phyloP scores from a whole-genome alignment of 2,797 vertebrate genomes.

The Microcaecilia unicolor region DNA sequence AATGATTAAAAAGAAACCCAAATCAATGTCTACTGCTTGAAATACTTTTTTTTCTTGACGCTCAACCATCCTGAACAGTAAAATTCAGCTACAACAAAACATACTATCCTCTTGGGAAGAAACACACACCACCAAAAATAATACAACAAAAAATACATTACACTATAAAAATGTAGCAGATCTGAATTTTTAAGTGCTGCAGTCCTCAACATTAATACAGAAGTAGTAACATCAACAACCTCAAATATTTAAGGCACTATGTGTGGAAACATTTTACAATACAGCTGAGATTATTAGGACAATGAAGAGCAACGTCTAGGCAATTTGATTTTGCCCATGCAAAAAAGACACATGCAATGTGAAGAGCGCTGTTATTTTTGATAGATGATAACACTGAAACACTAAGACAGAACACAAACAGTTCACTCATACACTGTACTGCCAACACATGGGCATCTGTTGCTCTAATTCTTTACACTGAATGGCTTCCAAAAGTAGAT shows the following conservation, averaged over 20 bases:
- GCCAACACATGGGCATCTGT: conserved; percentile 85
- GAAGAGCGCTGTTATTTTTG: conserved; percentile 78
- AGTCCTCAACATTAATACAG: conserved; percentile 94
- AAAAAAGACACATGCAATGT: conserved; percentile 98
- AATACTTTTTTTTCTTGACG: conserved; percentile 80
- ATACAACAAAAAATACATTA: conserved; percentile 67
- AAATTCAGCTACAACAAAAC: conserved; percentile 81
- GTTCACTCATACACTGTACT: conserved; percentile 78
- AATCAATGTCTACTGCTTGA: conserved; percentile 86
- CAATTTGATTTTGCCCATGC: conserved; percentile 90
- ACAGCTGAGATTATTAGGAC: conserved; percentile 91
- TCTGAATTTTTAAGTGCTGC: conserved; percentile 97
- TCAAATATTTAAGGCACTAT: conserved; percentile 99
- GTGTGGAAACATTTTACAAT: conserved; percentile 97
- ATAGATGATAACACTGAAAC: conserved; percentile 90
- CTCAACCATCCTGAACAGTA: conserved; percentile 75
- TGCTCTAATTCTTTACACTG: conserved; percentile 84
- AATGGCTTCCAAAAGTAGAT: conserved; percentile 96
- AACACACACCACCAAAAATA: conserved; percentile 58
- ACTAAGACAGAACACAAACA: conserved; percentile 83
- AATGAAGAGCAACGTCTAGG: conserved; percentile 90
- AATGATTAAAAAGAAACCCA: too few species aligned
- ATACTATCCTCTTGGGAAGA: conserved; percentile 66
- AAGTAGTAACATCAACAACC: conserved; percentile 98
- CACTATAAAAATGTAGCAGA: conserved; percentile 77